Conservation (phyloP, 2,113 vertebrate species). For the Seriola dumerili region DNA sequence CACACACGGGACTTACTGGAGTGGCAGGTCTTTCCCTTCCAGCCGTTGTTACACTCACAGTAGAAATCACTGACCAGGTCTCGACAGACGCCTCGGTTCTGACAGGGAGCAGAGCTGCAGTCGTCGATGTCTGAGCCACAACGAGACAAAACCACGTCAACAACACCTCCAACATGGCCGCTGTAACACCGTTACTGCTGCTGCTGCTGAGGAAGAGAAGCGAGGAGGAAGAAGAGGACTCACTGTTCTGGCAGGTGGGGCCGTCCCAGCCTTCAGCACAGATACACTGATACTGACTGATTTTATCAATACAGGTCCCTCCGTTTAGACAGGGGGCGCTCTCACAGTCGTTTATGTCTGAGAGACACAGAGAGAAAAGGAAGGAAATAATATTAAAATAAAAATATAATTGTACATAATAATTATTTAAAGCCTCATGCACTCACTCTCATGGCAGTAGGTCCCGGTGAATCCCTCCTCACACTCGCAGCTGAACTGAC, state of each 20-base stretch:
- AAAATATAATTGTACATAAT: too few relatives aligned
- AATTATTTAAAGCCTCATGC: too few relatives aligned
- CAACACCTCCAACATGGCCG: constrained; percentile 19
- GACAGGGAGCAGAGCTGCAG: constrained; percentile 92
- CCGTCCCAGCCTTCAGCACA: constrained; percentile 94
- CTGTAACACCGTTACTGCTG: neutral
- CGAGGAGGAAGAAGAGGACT: constrained; percentile 62
- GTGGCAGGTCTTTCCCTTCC: constrained; percentile 96
- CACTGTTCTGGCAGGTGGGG: constrained; percentile 88
- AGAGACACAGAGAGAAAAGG: neutral
- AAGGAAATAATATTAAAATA: too few relatives aligned
- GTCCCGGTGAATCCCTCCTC: constrained; percentile 93
- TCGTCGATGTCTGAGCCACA: constrained; percentile 88
- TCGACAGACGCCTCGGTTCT: constrained; percentile 90
- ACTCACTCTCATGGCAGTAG: constrained; percentile 97
- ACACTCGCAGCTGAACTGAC: constrained; percentile 95
- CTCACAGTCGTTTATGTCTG: constrained; percentile 95
- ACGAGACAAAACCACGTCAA: neutral
- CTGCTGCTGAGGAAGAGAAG: neutral
- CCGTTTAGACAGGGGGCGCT: constrained; percentile 91
- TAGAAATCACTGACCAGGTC: constrained; percentile 94
- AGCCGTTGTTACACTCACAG: constrained; percentile 92
- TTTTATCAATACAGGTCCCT: constrained; percentile 91
- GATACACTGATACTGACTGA: constrained; percentile 92
- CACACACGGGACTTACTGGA: constrained; percentile 86